phyloP scores from a whole-genome alignment of 2,888 invertebrate species.

The Leptura quadrifasciata region DNA sequence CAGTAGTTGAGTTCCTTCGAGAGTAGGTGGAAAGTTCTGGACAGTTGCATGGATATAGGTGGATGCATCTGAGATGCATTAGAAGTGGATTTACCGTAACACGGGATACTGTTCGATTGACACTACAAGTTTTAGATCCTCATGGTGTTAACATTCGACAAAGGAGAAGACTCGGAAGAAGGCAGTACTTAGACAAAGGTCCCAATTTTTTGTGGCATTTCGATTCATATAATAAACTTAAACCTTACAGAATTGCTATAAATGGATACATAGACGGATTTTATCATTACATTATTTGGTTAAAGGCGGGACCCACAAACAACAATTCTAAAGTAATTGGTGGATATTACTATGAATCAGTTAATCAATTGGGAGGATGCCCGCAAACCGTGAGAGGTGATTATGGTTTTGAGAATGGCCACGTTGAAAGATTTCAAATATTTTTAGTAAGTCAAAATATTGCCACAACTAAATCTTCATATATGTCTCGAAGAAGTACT shows the following conservation, averaged over 20 bases:
- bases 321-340: neutral
- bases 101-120: neutral
- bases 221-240: slow-evolving; percentile 24
- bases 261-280: slow-evolving; percentile 11
- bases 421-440: too few relatives aligned
- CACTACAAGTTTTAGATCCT: slow-evolving; percentile 22
- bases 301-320: neutral
- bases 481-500: too few relatives aligned
- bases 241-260: slow-evolving; percentile 22
- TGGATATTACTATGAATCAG: neutral
- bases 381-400: neutral
- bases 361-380: neutral
- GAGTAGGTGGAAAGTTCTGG: neutral
- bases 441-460: too few relatives aligned
- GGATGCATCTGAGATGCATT: slow-evolving; percentile 25
- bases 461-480: too few relatives aligned
- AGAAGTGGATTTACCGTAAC: neutral
- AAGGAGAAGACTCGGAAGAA: slow-evolving; percentile 14
- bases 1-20: too few relatives aligned
- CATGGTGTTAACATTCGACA: neutral
- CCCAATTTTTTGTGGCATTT: slow-evolving; percentile 29
- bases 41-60: neutral
- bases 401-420: neutral
- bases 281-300: slow-evolving; percentile 1
- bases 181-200: slow-evolving; percentile 12